Evolutionary conservation across 2,888 invertebrate genomes (phyloP).

Genomic region (Melolontha melolontha): DNA sequence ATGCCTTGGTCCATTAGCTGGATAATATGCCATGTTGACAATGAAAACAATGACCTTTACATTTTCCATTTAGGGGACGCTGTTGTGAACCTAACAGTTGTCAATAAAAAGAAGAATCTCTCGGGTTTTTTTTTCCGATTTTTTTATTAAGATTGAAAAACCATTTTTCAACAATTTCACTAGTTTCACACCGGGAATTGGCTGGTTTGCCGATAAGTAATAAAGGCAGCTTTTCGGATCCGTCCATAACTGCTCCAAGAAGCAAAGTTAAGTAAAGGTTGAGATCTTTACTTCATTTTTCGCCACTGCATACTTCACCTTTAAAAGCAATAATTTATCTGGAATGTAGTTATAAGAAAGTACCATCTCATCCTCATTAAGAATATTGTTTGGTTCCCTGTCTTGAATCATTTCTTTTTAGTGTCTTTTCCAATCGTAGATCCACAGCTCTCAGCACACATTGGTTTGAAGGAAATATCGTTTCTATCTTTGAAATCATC

Average conservation of each 20-base stretch:
- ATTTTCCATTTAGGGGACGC: too few relatives aligned
- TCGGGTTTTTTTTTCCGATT: background rate
- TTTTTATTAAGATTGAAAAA: background rate
- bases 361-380: background rate
- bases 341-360: background rate
- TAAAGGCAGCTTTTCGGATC: background rate
- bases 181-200: background rate
- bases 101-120: background rate
- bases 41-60: too few relatives aligned
- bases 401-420: too few relatives aligned
- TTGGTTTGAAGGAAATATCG: constrained; percentile 3
- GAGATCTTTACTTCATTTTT: background rate
- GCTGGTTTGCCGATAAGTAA: background rate
- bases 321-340: background rate
- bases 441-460: too few relatives aligned
- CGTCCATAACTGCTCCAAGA: constrained; percentile 1
- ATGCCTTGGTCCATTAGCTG: too few relatives aligned
- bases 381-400: background rate
- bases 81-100: background rate
- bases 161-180: background rate
- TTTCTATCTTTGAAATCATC: background rate
- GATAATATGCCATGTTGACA: too few relatives aligned
- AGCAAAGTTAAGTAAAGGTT: background rate
- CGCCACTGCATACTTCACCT: background rate
- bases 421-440: too few relatives aligned